phyloP scores from a whole-genome alignment of 2,113 vertebrate genomes.

The Anser cygnoides region DNA sequence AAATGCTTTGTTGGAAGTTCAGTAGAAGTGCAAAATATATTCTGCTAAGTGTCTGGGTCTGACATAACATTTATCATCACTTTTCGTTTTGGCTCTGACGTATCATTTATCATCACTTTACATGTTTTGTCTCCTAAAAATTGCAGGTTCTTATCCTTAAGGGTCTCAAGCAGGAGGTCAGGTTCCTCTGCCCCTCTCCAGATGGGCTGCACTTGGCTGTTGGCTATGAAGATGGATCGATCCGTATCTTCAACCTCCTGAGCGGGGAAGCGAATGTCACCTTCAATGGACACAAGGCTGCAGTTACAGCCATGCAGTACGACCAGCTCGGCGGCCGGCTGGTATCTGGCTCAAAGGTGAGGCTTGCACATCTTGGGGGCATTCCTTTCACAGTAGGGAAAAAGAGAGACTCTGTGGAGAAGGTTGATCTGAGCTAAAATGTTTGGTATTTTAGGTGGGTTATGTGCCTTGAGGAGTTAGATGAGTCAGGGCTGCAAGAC shows the following conservation, averaged over 20 bases:
- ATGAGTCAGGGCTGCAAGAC: background rate
- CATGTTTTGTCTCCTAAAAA: background rate
- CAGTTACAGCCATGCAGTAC: constrained; percentile 86
- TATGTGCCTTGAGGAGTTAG: background rate
- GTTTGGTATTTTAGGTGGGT: background rate
- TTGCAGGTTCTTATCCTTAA: constrained; percentile 90
- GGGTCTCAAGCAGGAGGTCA: constrained; percentile 92
- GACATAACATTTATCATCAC: background rate
- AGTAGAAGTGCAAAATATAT: background rate
- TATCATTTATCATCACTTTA: background rate
- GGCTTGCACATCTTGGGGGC: background rate
- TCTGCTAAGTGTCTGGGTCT: background rate
- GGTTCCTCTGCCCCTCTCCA: constrained; percentile 88
- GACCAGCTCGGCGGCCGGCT: constrained; percentile 89
- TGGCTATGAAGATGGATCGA: constrained; percentile 91
- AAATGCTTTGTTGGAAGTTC: background rate
- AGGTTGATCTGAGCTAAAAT: background rate
- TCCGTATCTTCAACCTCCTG: constrained; percentile 89
- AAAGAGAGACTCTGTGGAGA: background rate
- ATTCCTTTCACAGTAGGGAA: background rate
- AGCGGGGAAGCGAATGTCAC: constrained; percentile 87
- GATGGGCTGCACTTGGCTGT: constrained; percentile 90
- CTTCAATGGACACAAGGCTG: constrained; percentile 94
- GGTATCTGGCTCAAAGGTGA: constrained; percentile 92
- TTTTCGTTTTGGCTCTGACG: background rate